Evolutionary conservation across 2,797 vertebrate species (phyloP).

Genomic region (Hemibagrus guttatus): DNA sequence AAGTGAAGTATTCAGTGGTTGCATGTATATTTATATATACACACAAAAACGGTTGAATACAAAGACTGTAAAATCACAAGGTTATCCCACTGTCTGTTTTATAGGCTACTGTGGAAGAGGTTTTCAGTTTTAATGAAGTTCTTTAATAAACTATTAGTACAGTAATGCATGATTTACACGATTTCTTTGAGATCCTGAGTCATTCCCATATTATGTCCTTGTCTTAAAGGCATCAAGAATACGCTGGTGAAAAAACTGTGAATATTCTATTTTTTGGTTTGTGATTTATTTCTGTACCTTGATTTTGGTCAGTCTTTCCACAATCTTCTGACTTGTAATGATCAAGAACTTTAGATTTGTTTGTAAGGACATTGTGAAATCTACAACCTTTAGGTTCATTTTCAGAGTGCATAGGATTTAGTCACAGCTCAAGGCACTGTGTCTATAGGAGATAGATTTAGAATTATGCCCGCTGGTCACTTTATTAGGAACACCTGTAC

Average conservation of each 20-base stretch:
- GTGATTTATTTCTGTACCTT: background rate
- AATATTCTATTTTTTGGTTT: background rate
- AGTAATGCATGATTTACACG: background rate
- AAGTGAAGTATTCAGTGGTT: background rate
- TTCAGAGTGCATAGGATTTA: background rate
- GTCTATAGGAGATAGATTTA: background rate
- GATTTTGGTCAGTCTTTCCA: background rate
- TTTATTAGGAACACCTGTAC: no score
- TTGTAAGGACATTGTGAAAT: constrained; percentile 4
- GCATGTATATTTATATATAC: no score
- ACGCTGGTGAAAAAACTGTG: background rate
- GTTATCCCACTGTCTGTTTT: background rate
- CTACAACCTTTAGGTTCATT: constrained; percentile 5
- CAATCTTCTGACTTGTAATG: background rate
- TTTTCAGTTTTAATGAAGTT: background rate
- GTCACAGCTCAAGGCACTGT: constrained; percentile 10
- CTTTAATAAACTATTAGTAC: constrained; percentile 3
- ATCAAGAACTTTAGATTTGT: constrained; percentile 16
- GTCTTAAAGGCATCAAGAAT: constrained; percentile 22
- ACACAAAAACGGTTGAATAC: background rate
- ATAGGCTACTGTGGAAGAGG: background rate
- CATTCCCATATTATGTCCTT: background rate
- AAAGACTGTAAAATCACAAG: background rate
- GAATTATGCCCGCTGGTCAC: no score
- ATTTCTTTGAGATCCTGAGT: constrained; percentile 1